Percentiles rank a stretch among this genome's conserved stretches.
phyloP scores from a whole-genome alignment of 2,797 vertebrate genomes.

The Mionectes olivaceus region DNA sequence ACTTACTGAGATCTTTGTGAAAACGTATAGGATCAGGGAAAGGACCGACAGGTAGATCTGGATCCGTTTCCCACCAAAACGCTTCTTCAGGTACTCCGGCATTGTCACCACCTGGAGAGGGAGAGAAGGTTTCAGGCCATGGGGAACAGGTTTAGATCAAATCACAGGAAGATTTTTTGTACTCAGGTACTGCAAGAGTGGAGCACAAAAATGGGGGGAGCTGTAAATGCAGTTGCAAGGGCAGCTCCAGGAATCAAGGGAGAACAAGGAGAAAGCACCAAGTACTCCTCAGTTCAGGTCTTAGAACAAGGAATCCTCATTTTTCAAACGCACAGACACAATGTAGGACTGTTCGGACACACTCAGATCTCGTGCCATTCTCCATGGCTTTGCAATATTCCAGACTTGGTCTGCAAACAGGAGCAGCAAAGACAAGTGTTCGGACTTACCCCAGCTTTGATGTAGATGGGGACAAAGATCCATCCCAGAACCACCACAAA shows the following conservation, averaged over 20 bases:
- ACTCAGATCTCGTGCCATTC: background rate
- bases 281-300: background rate
- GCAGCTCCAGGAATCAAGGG: background rate
- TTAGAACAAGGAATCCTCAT: background rate
- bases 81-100: constrained; percentile 93
- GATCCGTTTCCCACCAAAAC: constrained; percentile 92
- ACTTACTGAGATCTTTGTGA: constrained; percentile 95
- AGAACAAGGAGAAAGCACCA: background rate
- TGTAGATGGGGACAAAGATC: constrained; percentile 96
- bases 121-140: background rate
- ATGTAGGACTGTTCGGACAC: background rate
- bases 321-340: background rate
- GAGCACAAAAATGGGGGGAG: background rate
- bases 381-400: background rate
- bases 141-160: background rate
- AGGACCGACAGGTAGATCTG: constrained; percentile 92
- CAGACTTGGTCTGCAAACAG: background rate
- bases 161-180: background rate
- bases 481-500: constrained; percentile 90
- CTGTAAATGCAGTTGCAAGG: background rate
- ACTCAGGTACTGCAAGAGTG: background rate
- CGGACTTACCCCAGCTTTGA: constrained; percentile 90
- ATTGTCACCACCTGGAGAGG: constrained; percentile 90
- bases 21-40: constrained; percentile 87
- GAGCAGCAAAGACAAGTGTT: background rate